Percentiles rank a stretch among this genome's conserved stretches.
phyloP scores from a whole-genome alignment of 2,113 vertebrate species.

The Nothocercus julius region DNA sequence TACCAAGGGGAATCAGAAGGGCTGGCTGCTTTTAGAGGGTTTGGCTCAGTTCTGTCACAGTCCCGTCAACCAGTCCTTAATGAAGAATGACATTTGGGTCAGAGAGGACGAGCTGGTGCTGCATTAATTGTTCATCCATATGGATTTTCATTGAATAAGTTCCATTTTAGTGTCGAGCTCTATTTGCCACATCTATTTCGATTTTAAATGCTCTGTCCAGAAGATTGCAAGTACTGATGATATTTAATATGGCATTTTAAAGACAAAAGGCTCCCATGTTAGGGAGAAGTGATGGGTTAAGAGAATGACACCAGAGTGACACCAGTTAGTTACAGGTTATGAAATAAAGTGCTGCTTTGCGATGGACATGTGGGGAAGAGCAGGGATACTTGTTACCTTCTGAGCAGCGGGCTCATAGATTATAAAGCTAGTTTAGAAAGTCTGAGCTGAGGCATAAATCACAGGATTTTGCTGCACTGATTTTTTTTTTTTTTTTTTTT shows the following conservation, averaged over 20 bases:
- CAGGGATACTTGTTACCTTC: background rate
- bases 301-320: background rate
- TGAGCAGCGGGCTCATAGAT: background rate
- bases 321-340: background rate
- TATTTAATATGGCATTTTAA: background rate
- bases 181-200: background rate
- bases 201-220: background rate
- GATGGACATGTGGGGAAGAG: background rate
- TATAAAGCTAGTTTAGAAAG: background rate
- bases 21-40: background rate
- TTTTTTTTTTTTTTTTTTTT: background rate
- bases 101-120: slow-evolving; percentile 22
- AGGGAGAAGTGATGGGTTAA: background rate
- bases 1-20: background rate
- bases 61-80: background rate
- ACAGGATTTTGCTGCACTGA: background rate
- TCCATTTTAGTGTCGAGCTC: background rate
- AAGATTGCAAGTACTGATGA: background rate
- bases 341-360: background rate
- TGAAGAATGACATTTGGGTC: slow-evolving; percentile 2
- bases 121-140: slow-evolving; percentile 15
- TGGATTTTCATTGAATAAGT: slow-evolving; percentile 29
- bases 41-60: background rate
- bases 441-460: background rate
- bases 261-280: background rate